Evolutionary conservation across 2,113 vertebrate species (phyloP).

Genomic region (Nesogale talazaci): DNA sequence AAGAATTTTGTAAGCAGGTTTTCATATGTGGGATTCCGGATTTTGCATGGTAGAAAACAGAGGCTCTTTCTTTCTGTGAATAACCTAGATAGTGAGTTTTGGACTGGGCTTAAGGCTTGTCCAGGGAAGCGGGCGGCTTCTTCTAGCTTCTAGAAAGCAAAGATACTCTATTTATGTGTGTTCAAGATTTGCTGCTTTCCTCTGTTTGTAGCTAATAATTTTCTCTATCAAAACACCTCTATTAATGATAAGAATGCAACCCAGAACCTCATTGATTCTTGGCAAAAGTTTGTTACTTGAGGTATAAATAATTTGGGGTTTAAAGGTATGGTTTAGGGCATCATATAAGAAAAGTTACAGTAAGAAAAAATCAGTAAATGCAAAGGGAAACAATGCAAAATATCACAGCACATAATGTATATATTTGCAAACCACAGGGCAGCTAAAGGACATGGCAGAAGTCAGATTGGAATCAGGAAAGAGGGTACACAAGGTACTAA

Average conservation of each 20-base stretch:
- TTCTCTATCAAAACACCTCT: not conserved
- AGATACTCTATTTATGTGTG: not conserved
- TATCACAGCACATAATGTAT: conserved; percentile 8
- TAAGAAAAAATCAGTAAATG: conserved; percentile 20
- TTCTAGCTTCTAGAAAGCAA: not conserved
- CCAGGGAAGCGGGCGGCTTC: not conserved
- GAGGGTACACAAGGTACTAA: not conserved
- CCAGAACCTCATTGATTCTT: not conserved
- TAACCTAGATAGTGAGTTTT: not conserved
- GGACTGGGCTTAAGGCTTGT: not conserved
- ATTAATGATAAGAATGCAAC: not conserved
- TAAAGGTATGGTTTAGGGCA: not conserved
- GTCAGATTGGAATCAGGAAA: conserved; percentile 23
- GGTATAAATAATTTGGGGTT: not conserved
- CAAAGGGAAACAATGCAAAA: conserved; percentile 32
- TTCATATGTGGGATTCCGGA: not conserved
- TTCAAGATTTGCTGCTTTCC: not conserved
- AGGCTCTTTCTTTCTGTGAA: conserved; percentile 5
- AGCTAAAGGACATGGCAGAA: not conserved
- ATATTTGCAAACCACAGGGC: not conserved
- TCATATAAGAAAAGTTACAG: not conserved
- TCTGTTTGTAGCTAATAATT: conserved; percentile 29
- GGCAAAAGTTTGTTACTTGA: not conserved
- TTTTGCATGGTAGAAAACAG: not conserved
- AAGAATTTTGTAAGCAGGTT: conserved; percentile 1